Base-by-base conservation (phyloP, 2,113 vertebrate genomes). In the Symphodus melops region DNA sequence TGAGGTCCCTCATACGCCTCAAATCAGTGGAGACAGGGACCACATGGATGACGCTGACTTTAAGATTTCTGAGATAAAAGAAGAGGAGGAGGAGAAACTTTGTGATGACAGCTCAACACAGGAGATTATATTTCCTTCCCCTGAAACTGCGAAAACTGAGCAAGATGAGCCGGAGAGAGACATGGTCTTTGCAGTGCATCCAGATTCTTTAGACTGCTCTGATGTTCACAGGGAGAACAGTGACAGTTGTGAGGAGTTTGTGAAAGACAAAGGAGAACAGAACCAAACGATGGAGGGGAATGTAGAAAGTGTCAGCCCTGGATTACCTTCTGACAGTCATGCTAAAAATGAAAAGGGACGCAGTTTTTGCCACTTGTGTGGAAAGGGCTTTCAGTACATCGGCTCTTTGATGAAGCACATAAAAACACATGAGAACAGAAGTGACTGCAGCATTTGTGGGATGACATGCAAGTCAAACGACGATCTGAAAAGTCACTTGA, bases 391-490 rank as follows among this genome's bases (percentile, higher is more conserved):
- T 46, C 77, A 75, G 37, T 86, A 84, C 58, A 61, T 78, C 0
- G 63, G 70, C 54, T 68, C 73, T 33, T 75, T 86, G 74, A 66
- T 84, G 81, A 84, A 84, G 44, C 85, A 86, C 65, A 86, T 83
- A 25, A 83, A 81, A 78, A 51, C 8, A 1, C 84, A 86, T 0
- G 49, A 81, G 33, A 75, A 58, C 12, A 65, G 39, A 9, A 42
- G 21, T 1, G 49, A 68, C 7, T 84, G 85, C 41, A 56, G 53
- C 0, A 19, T 72, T 10, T 87, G 75, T 12, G 67, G 67, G n/a
- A 13, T 11, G n/a, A 36, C 58, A 8, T 55, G 48, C 41, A 10
- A 36, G 4, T 78, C 3, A 1, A 68, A 19, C 1, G n/a, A 72
- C 0, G 58, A 81, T n/a, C 58, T 84, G 23, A 3, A 78, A 9